phyloP scores from a whole-genome alignment of 2,113 vertebrate genomes.

The Mesembrinibis cayennensis region DNA sequence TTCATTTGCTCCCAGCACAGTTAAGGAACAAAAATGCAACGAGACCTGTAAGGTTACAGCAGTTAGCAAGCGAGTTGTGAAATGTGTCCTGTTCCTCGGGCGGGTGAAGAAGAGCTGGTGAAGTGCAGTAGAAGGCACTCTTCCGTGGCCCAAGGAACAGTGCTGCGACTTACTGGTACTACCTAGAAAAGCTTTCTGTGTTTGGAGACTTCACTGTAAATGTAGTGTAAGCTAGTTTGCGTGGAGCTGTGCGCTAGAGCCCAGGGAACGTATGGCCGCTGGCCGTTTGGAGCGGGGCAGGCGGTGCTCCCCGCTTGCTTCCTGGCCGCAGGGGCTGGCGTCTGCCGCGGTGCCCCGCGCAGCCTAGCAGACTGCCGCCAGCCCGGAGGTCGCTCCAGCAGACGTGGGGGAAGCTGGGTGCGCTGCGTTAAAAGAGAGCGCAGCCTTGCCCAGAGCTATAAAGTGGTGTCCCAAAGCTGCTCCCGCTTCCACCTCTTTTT shows the following conservation, averaged over 20 bases:
- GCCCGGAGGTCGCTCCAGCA: not conserved
- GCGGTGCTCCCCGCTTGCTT: not conserved
- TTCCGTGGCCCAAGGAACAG: not conserved
- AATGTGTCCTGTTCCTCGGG: not conserved
- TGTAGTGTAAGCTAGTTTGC: not conserved
- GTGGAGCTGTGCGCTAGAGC: not conserved
- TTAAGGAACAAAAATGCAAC: constrained; percentile 41
- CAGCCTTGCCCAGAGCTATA: not conserved
- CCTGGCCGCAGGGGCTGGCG: not conserved
- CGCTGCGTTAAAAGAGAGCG: not conserved
- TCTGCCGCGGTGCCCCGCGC: not conserved
- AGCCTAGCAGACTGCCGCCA: not conserved
- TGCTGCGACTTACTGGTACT: not conserved
- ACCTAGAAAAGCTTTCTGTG: not conserved
- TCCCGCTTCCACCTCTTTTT: not conserved
- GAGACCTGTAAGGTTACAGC: not conserved
- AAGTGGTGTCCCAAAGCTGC: rapidly evolving
- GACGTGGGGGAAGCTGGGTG: not conserved
- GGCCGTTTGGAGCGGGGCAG: not conserved
- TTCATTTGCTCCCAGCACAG: constrained; percentile 53
- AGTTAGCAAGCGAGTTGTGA: not conserved
- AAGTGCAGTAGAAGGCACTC: not conserved
- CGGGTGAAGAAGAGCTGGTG: not conserved
- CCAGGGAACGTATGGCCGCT: not conserved
- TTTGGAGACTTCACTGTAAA: not conserved